Evolutionary conservation across 2,113 vertebrate genomes (phyloP).

Genomic region (Pelodiscus sinensis): DNA sequence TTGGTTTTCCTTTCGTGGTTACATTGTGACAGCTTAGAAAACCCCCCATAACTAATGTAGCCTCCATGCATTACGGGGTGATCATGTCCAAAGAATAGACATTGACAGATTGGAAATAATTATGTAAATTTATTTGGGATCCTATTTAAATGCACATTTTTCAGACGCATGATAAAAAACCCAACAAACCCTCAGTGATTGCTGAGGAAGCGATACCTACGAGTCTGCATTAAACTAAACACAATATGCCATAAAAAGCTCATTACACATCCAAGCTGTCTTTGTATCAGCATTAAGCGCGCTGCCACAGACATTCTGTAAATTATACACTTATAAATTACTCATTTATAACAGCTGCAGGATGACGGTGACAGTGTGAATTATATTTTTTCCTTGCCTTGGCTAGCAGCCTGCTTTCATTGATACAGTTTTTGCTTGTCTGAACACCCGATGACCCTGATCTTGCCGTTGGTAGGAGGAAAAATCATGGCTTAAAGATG

Average conservation of each 20-base stretch:
- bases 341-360: constrained; percentile 75
- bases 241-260: constrained; percentile 75
- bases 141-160: constrained; percentile 67
- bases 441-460: constrained; percentile 23
- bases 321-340: constrained; percentile 74
- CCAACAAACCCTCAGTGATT: constrained; percentile 48
- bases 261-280: constrained; percentile 73
- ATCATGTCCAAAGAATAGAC: constrained; percentile 45
- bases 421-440: constrained; percentile 36
- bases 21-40: constrained; percentile 20
- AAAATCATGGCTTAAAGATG: not conserved
- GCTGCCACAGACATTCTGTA: constrained; percentile 50
- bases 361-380: constrained; percentile 35
- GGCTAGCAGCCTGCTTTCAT: not conserved
- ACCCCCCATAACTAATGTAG: constrained; percentile 14
- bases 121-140: constrained; percentile 53
- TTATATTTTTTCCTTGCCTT: not conserved
- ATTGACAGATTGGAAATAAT: constrained; percentile 67
- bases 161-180: constrained; percentile 38
- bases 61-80: constrained; percentile 20
- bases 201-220: constrained; percentile 70
- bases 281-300: constrained; percentile 71
- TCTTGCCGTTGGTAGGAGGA: not conserved
- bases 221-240: constrained; percentile 54
- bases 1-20: constrained; percentile 50